Base-by-base conservation (phyloP, 2,888 invertebrate species). In the Lochmaea crataegi region DNA sequence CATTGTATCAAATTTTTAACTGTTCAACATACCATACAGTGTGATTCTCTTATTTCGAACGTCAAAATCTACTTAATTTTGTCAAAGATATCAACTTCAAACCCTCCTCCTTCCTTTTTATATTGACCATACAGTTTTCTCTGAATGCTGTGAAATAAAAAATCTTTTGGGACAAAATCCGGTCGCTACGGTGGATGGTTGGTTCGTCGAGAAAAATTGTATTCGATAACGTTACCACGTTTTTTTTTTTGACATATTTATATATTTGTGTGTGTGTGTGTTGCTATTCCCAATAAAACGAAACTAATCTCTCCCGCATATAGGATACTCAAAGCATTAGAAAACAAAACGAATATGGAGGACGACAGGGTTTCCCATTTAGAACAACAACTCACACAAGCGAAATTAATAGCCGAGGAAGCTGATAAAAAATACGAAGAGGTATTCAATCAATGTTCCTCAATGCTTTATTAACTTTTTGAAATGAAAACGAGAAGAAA, bases 341-440 rank as follows among this genome's bases (percentile, higher is more conserved):
- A 99, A 91, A 99, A 98, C 90, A 94, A 98, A 89, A 95, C 96
- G 89, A 97, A 97, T 90, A 96, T 97, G 95, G 99, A 99, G 90
- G 99, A 99, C 87, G 99, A 99, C 90, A 93, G 98, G 88, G 97
- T 99, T 88, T 94, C 96, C 88, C 93, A 96, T 86, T 91, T 99
- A 91, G 99, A 99, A 89, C 94, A 95, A 84, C 98, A 99, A 90
- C 93, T 99, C 87, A 92, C 98, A 83, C 98, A 99, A 90, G 99
- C 99, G 87, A 98, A 98, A 91, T 94, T 96, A 90, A 98, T 99
- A 90, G 99, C 99, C 82, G 99, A 99, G 90, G 99, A 99, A 90
- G 97, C 98, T 83, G 99, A 99, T 91, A 96, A 98, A 90, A 99
- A 99, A 95, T 99, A 99, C 89, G 99, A 99, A 93, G 99, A 99